phyloP scores from a whole-genome alignment of 2,113 vertebrate genomes.

The Megalops atlanticus region DNA sequence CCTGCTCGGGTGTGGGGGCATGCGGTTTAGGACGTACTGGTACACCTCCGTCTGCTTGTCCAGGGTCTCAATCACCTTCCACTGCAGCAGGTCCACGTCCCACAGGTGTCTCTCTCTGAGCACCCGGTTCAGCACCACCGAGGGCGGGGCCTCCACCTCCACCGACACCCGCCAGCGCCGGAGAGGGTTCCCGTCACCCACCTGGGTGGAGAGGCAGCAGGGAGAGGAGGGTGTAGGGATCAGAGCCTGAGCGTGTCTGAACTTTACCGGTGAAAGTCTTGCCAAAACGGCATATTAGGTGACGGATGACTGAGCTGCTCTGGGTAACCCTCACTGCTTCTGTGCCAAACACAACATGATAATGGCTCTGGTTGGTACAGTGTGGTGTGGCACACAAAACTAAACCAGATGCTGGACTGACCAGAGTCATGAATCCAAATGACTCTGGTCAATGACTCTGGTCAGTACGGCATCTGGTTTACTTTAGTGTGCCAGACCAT shows the following conservation, averaged over 20 bases:
- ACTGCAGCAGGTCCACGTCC: constrained; percentile 94
- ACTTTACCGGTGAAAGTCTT: too few relatives aligned
- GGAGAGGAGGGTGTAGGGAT: neutral
- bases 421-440: too few relatives aligned
- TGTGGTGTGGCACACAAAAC: too few relatives aligned
- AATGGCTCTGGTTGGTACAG: too few relatives aligned
- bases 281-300: too few relatives aligned
- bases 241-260: neutral
- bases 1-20: constrained; percentile 91
- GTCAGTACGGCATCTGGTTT: too few relatives aligned
- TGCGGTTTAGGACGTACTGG: constrained; percentile 88
- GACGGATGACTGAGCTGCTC: neutral
- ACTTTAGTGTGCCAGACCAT: too few relatives aligned
- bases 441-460: too few relatives aligned
- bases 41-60: constrained; percentile 94
- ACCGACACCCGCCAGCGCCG: constrained; percentile 87
- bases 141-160: constrained; percentile 93
- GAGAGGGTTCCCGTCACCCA: constrained; percentile 89
- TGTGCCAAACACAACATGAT: neutral
- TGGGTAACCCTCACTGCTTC: neutral
- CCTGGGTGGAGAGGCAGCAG: constrained; percentile 60
- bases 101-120: constrained; percentile 94
- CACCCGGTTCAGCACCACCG: constrained; percentile 90
- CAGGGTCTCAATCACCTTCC: constrained; percentile 89
- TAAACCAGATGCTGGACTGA: too few relatives aligned